These are phyloP conservation scores for Sebastes schlegelii DNA, from an alignment of 2,113 vertebrate species.

Conservation along the genomic window DNA sequence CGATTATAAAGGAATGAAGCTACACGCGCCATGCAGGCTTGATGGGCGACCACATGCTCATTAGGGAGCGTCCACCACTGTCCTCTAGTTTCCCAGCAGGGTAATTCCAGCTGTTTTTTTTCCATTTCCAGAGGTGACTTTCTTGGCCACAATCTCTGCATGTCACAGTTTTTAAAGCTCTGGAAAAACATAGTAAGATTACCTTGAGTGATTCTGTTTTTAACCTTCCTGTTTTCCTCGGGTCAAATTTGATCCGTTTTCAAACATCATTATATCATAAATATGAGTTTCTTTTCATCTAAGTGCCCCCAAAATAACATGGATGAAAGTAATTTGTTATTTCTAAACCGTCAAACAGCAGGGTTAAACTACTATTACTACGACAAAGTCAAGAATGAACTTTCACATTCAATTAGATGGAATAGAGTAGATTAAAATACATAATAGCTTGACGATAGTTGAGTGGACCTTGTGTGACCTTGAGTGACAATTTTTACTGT, in stretches of 20 bases:
- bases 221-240: too few relatives aligned
- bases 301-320: too few relatives aligned
- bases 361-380: neutral
- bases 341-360: too few relatives aligned
- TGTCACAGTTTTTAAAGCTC: neutral
- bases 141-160: constrained; percentile 8
- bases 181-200: neutral
- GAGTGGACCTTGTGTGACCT: neutral
- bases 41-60: constrained; percentile 55
- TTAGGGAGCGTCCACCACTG: constrained; percentile 44
- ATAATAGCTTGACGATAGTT: neutral
- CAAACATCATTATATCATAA: too few relatives aligned
- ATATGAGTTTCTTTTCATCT: too few relatives aligned
- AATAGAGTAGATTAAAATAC: neutral
- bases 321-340: too few relatives aligned
- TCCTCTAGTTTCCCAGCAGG: constrained; percentile 27
- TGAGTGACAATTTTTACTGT: neutral
- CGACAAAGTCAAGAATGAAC: neutral
- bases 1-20: constrained; percentile 34
- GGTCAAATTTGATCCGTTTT: too few relatives aligned
- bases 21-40: constrained; percentile 14
- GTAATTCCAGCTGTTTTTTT: constrained; percentile 5
- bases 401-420: neutral
- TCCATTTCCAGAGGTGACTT: constrained; percentile 33
- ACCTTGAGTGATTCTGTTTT: neutral